These are phyloP conservation scores for Melospiza melodia DNA, from an alignment of 2,113 vertebrate species.

Conservation along the genomic window DNA sequence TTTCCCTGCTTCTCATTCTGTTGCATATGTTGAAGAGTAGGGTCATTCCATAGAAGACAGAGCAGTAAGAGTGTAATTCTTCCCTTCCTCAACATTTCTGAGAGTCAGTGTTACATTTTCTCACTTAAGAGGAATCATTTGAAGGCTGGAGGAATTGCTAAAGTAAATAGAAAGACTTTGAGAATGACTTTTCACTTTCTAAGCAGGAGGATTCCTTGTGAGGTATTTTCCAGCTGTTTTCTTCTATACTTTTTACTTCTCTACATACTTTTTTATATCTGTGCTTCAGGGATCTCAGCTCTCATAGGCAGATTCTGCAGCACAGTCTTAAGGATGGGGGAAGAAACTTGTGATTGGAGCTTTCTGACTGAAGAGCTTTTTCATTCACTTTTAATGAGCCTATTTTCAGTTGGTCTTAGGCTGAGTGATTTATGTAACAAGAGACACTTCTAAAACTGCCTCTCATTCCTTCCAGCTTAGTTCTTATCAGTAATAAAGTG, in stretches of 20 bases:
- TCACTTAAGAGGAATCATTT: background rate
- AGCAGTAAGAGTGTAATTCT: background rate
- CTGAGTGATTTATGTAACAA: background rate
- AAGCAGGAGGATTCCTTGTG: background rate
- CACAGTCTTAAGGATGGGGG: background rate
- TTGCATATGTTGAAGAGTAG: background rate
- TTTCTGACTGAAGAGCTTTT: background rate
- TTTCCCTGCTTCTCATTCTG: background rate
- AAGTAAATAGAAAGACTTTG: background rate
- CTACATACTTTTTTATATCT: background rate
- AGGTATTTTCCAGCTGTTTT: background rate
- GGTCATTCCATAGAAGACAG: background rate
- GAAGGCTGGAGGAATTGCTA: background rate
- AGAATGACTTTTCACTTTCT: background rate
- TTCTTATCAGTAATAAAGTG: conserved; percentile 25
- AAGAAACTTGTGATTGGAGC: background rate
- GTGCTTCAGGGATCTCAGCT: background rate
- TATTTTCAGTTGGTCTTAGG: background rate
- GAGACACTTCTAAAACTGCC: background rate
- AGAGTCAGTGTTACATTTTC: background rate
- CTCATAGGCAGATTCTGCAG: background rate
- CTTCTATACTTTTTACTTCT: background rate
- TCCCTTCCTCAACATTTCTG: background rate
- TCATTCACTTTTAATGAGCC: conserved; percentile 11
- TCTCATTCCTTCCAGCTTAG: conserved; percentile 12